Evolutionary conservation across 2,888 invertebrate genomes (phyloP), one percentile per base, ranked within the genome.

Genomic region (Scaptomyza tumidula): DNA sequence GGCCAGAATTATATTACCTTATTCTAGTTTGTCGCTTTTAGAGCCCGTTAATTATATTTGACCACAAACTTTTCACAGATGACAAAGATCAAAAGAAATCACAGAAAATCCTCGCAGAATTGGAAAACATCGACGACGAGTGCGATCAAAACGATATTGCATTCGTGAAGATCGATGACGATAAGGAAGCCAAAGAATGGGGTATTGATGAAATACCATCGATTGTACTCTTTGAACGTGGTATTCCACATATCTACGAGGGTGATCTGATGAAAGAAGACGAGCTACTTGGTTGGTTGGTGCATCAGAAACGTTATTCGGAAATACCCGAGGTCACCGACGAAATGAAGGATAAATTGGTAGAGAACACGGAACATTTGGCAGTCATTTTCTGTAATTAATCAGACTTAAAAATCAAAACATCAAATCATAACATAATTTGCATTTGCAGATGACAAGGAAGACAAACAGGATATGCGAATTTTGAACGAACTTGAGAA

Each of bases 81-180:
- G 97, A 97, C 92, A 97, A 96, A 92, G 96, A 97, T 84, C 97
- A 97, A 91, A 97, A 97, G 93, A 96, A 97, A 92, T 97, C 97
- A 91, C 96, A 97, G 91, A 96, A 97, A 92, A 94, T 97, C 64
- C 93, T 98, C 72, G 93, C 93, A 56, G 97, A 97, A 92, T 92
- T 98, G 86, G 98, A 98, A 92, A 97, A 97, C 90, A 98, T 98
- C 84, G 98, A 98, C 90, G 98, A 98, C 89, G 98, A 98, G 91
- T 97, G 97, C 92, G 98, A 98, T 91, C 96, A 96, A 90, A 97
- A 98, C 90, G 96, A 96, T 89, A 97, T 98, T 83, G 96, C 96
- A 54, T 98, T 98, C 90, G 97, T 98, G 7, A 98, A 98, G 92
- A 97, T 97, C 86, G 96, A 97, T 89, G 96, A 98, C 87, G 95